Percentiles rank a stretch among this genome's conserved stretches.
These are phyloP conservation scores for Brevipalpus yothersi DNA, from an alignment of 1,140 invertebrate species.

Conservation along the genomic window DNA sequence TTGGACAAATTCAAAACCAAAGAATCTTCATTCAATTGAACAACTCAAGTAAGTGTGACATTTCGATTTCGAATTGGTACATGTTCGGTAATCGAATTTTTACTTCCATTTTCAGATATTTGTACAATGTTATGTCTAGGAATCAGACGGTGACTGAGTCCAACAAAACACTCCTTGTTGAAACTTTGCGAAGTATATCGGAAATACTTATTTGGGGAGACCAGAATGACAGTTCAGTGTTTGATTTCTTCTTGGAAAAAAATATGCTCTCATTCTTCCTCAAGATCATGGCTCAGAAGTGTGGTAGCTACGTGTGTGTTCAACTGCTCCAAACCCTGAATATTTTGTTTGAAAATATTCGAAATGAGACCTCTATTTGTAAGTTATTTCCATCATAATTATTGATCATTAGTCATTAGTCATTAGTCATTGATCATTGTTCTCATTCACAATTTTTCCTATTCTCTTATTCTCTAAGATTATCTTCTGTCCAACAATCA, in stretches of 20 bases:
- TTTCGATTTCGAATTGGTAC: no score
- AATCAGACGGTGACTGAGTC: constrained; percentile 89
- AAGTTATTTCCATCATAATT: constrained; percentile 25
- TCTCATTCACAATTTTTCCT: no score
- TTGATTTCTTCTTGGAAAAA: constrained; percentile 98
- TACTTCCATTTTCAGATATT: constrained; percentile 31
- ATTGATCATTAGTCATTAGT: no score
- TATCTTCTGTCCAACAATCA: constrained; percentile 98
- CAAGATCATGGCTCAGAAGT: constrained; percentile 89
- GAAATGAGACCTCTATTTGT: constrained; percentile 96
- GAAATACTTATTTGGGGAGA: constrained; percentile 99
- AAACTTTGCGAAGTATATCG: constrained; percentile 84
- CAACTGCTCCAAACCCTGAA: constrained; percentile 93
- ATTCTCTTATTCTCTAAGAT: constrained; percentile 40
- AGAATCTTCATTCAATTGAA: constrained; percentile 50
- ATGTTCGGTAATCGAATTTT: not conserved
- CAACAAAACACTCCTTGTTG: constrained; percentile 80
- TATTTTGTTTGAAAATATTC: constrained; percentile 97
- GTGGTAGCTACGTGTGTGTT: constrained; percentile 88
- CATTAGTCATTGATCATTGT: no score
- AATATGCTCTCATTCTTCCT: constrained; percentile 98
- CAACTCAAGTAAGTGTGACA: constrained; percentile 60
- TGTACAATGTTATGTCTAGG: constrained; percentile 81
- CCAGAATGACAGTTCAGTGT: constrained; percentile 96
- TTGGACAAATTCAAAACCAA: not conserved